Percentiles rank a stretch among this genome's conserved stretches.
Evolutionary conservation across 2,113 vertebrate genomes (phyloP).

Genomic region (Anolis carolinensis): DNA sequence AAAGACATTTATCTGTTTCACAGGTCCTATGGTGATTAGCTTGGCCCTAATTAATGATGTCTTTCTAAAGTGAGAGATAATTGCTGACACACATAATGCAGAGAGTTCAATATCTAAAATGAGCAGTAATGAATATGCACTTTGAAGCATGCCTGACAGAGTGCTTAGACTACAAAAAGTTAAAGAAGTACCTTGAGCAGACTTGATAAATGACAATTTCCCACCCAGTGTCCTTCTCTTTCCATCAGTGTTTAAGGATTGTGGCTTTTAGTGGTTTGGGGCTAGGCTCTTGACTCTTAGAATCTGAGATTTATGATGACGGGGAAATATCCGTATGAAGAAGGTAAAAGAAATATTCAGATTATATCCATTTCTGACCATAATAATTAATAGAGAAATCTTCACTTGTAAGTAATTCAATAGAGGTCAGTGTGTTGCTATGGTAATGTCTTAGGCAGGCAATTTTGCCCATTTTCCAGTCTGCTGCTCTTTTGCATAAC

Average conservation of each 20-base stretch:
- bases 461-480: conserved; percentile 84
- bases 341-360: conserved; percentile 71
- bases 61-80: conserved; percentile 75
- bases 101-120: conserved; percentile 72
- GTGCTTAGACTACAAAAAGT: conserved; percentile 73
- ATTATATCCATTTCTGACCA: conserved; percentile 77
- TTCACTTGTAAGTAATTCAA: conserved; percentile 78
- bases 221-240: conserved; percentile 58
- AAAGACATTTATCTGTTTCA: conserved; percentile 73
- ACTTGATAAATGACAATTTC: conserved; percentile 70
- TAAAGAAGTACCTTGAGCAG: conserved; percentile 65
- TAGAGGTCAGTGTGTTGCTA: conserved; percentile 78
- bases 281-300: conserved; percentile 63
- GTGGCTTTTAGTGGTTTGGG: conserved; percentile 61
- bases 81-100: conserved; percentile 73
- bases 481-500: conserved; percentile 77
- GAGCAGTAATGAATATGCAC: conserved; percentile 73
- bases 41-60: conserved; percentile 75
- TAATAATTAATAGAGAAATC: conserved; percentile 84
- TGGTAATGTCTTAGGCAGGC: conserved; percentile 81
- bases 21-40: conserved; percentile 62
- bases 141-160: conserved; percentile 70
- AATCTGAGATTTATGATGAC: conserved; percentile 77
- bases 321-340: conserved; percentile 75
- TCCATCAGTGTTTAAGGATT: conserved; percentile 66